A percentile compares a stretch with the other conserved stretches of the same genome.
Conservation (phyloP, 2,113 vertebrate genomes). For the Xiphophorus maculatus region DNA sequence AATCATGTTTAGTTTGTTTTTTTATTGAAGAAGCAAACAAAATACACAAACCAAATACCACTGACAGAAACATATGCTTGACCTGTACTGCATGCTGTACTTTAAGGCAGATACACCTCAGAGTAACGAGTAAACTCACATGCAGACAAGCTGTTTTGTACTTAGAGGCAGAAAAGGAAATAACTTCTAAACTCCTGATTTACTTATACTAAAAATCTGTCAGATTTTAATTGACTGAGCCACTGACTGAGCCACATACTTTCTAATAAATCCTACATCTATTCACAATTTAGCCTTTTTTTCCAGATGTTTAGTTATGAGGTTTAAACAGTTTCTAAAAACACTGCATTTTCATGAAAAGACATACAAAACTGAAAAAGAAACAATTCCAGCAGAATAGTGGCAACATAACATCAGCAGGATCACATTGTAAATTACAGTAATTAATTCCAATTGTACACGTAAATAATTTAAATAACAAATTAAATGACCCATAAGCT, state of each 20-base stretch:
- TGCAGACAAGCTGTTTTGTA: not conserved
- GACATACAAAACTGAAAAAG: not conserved
- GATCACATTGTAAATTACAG: not conserved
- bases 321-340: not conserved
- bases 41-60: slow-evolving; percentile 45
- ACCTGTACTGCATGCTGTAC: slow-evolving; percentile 41
- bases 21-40: slow-evolving; percentile 59
- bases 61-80: slow-evolving; percentile 32
- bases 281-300: not conserved
- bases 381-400: not conserved
- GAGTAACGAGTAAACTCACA: not conserved
- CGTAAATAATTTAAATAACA: slow-evolving; percentile 1
- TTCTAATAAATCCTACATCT: not conserved
- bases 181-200: not conserved
- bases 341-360: not conserved
- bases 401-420: slow-evolving; percentile 8
- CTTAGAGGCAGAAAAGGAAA: not conserved
- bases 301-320: not conserved
- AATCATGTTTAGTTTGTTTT: slow-evolving; percentile 9
- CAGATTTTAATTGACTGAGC: not conserved
- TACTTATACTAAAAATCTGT: not conserved
- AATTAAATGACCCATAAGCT: not conserved
- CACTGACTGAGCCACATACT: not conserved
- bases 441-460: not conserved
- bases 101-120: slow-evolving; percentile 53